A percentile compares a stretch with the other conserved stretches of the same genome.
Evolutionary conservation across 2,888 invertebrate genomes (phyloP).

Genomic region (Tachystola acroxantha): DNA sequence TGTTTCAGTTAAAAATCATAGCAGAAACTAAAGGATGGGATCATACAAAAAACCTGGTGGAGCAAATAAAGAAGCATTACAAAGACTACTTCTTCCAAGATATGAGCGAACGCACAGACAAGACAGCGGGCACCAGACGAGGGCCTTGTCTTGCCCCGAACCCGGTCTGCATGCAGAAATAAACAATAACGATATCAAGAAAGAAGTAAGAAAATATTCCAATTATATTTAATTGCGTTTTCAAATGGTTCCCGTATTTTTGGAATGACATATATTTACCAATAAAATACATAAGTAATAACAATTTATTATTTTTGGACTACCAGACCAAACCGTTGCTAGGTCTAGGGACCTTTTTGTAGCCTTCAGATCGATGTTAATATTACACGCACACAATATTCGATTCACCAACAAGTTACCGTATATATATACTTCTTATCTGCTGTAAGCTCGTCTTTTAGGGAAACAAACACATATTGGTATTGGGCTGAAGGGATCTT

Average conservation of each 20-base stretch:
- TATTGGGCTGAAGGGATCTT: slow-evolving; percentile 34
- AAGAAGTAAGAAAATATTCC: no score
- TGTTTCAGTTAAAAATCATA: slow-evolving; percentile 86
- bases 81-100: slow-evolving; percentile 75
- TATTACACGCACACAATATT: no score
- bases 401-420: neutral
- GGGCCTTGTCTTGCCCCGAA: slow-evolving; percentile 66
- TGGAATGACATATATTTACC: no score
- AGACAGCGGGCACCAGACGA: slow-evolving; percentile 32
- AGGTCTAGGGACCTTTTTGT: no score
- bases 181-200: no score
- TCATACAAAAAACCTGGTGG: slow-evolving; percentile 79
- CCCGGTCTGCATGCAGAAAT: slow-evolving; percentile 68
- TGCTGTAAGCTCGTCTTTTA: slow-evolving; percentile 9
- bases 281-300: no score
- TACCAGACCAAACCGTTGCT: no score
- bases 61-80: slow-evolving; percentile 77
- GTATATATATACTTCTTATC: no score
- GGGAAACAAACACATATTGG: slow-evolving; percentile 38
- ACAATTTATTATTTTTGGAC: no score
- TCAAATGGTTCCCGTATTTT: no score
- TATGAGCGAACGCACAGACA: slow-evolving; percentile 34
- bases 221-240: no score
- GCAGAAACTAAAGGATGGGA: slow-evolving; percentile 92
- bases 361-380: no score